Base-by-base conservation (phyloP, 2,888 invertebrate genomes). In the Ophion costatus region DNA sequence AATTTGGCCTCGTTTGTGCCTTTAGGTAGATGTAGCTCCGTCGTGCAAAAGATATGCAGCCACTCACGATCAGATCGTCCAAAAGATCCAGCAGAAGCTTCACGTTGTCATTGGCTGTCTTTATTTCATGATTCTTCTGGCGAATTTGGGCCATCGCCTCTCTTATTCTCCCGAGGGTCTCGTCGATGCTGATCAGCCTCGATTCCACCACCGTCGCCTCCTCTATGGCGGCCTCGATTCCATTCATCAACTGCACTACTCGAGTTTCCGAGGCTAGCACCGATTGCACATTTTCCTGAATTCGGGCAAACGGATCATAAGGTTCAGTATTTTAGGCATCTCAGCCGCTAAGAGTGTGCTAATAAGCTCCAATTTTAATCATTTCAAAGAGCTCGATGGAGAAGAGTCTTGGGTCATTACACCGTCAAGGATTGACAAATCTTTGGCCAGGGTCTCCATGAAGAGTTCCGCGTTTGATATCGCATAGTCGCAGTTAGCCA, bases 91-190 rank as follows among this genome's bases (percentile, higher is more conserved):
- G 95, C 84, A 98, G 94, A 88, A 96, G 96, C 87, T 97, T 96
- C 92, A 98, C 98, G 94, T 98, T 98, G 90, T 95, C 96, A 94
- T 98, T 98, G 63, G 97, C 97, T 11, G 97, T 96, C 91, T 97
- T 97, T 89, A 98, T 97, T 92, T 97, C 95, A 11, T 96, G 96
- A 94, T 98, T 98, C 93, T 98, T 98, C 91, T 98, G 97, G 86
- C 98, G 98, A 95, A 98, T 98, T 91, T 97, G 96, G 90, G 98
- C 97, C 96, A 98, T 98, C 42, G 97, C 97, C 91, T 98, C 98
- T 87, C 97, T 95, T 2, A 98, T 97, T 93, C 97, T 97, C 91
- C 97, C 96, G 59, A 98, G 94, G 80, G 97, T 97, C 89, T 96
- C 96, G 92, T 98, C 98, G 92, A 98, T 98, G 20, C 95, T 95